Percentiles rank a stretch among this genome's conserved stretches.
phyloP scores from a whole-genome alignment of 2,797 vertebrate species.

The Ctenopoma kingsleyae region DNA sequence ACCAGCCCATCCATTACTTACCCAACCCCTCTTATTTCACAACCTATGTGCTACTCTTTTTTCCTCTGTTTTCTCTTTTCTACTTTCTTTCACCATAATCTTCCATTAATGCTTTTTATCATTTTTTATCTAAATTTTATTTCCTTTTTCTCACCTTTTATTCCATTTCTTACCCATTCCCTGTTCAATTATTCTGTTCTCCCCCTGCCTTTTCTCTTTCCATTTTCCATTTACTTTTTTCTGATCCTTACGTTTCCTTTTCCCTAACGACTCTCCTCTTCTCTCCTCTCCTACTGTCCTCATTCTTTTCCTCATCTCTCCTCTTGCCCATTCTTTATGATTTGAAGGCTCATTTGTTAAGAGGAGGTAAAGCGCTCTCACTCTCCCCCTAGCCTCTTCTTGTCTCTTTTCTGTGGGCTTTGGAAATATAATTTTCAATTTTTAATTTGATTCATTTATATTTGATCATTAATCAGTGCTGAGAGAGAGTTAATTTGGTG shows the following conservation, averaged over 20 bases:
- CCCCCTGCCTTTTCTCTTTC: conserved; percentile 26
- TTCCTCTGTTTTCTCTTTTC: conserved; percentile 1
- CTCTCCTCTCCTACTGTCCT: conserved; percentile 84
- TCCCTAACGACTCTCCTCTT: conserved; percentile 63
- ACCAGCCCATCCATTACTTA: conserved; percentile 51
- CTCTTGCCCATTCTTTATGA: conserved; percentile 94
- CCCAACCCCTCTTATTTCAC: conserved; percentile 18
- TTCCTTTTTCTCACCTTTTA: conserved; percentile 37
- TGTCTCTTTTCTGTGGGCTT: conserved; percentile 92
- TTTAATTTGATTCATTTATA: conserved; percentile 99
- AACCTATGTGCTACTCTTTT: conserved; percentile 13
- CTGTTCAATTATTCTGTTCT: conserved; percentile 44
- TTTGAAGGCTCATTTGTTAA: conserved; percentile 99
- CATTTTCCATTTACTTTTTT: conserved; percentile 19
- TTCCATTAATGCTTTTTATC: conserved; percentile 25
- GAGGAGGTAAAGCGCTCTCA: conserved; percentile 89
- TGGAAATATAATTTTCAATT: conserved; percentile 99
- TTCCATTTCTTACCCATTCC: conserved; percentile 46
- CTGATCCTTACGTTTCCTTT: conserved; percentile 69
- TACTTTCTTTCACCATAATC: conserved; percentile 24
- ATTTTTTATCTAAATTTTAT: conserved; percentile 36
- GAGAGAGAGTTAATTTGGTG: conserved; percentile 99
- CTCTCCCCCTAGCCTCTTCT: conserved; percentile 85
- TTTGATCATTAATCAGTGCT: conserved; percentile 99
- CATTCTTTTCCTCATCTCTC: conserved; percentile 77